Conservation (phyloP, 2,888 invertebrate genomes). For the Carterocephalus palaemon region DNA sequence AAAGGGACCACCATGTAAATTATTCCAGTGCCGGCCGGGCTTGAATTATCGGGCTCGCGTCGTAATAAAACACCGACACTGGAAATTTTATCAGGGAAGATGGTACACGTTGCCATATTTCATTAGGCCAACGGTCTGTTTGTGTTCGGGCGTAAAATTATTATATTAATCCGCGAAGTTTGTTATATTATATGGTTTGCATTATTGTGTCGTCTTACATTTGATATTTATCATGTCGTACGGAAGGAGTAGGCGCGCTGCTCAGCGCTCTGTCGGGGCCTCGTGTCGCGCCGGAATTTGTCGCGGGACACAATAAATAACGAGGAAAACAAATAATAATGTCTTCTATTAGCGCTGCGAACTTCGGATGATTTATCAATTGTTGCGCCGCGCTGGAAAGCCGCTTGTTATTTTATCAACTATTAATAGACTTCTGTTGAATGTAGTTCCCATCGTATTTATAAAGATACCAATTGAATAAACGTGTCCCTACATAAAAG, state of each 20-base stretch:
- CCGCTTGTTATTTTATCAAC: constrained; percentile 21
- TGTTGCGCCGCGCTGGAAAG: constrained; percentile 12
- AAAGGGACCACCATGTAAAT: constrained; percentile 70
- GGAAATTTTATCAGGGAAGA: constrained; percentile 71
- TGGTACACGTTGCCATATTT: constrained; percentile 71
- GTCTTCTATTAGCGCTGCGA: constrained; percentile 29
- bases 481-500: too few species aligned
- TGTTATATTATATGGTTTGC: constrained; percentile 56
- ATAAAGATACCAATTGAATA: too few species aligned
- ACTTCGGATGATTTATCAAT: constrained; percentile 29
- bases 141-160: constrained; percentile 66
- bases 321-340: constrained; percentile 32
- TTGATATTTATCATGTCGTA: constrained; percentile 56
- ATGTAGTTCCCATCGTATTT: too few species aligned
- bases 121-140: constrained; percentile 64
- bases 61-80: constrained; percentile 69
- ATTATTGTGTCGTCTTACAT: constrained; percentile 59
- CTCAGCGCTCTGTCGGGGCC: constrained; percentile 38
- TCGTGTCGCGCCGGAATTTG: constrained; percentile 49
- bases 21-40: constrained; percentile 61
- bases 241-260: constrained; percentile 49
- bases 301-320: constrained; percentile 36
- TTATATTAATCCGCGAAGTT: constrained; percentile 69
- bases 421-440: constrained; percentile 11
- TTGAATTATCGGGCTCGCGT: constrained; percentile 66